phyloP scores from a whole-genome alignment of 2,888 invertebrate species.

The Phorcus lineatus region DNA sequence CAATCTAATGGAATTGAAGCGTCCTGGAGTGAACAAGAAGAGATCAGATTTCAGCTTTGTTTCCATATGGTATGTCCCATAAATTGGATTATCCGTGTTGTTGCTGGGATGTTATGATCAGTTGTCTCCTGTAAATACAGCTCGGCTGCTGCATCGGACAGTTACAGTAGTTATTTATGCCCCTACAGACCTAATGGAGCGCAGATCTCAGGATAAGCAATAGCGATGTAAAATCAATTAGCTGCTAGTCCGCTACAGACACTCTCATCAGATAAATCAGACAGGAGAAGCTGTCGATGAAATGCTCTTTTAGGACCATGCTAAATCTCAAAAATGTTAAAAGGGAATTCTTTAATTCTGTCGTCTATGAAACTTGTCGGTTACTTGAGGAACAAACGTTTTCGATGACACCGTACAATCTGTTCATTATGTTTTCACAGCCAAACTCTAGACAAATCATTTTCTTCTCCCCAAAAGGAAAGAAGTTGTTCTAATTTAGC shows the following conservation, averaged over 20 bases:
- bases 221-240: conserved; percentile 22
- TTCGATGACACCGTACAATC: too few relatives aligned
- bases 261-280: conserved; percentile 1
- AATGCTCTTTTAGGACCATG: not conserved
- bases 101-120: conserved; percentile 2
- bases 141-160: not conserved
- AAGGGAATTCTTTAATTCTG: not conserved
- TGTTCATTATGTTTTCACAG: too few relatives aligned
- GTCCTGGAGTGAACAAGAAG: conserved; percentile 2
- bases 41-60: conserved; percentile 9
- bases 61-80: conserved; percentile 8
- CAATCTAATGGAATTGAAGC: conserved; percentile 20
- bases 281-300: not conserved
- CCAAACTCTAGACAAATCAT: too few relatives aligned
- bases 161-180: conserved; percentile 19
- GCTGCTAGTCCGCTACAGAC: not conserved
- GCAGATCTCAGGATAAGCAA: not conserved
- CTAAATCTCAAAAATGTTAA: conserved; percentile 15
- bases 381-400: not conserved
- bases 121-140: conserved; percentile 16
- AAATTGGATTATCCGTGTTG: conserved; percentile 15
- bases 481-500: too few relatives aligned
- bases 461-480: too few relatives aligned
- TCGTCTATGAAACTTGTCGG: not conserved
- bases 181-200: not conserved